Base-by-base conservation (phyloP, 2,888 invertebrate species). In the Heliconius charithonia region DNA sequence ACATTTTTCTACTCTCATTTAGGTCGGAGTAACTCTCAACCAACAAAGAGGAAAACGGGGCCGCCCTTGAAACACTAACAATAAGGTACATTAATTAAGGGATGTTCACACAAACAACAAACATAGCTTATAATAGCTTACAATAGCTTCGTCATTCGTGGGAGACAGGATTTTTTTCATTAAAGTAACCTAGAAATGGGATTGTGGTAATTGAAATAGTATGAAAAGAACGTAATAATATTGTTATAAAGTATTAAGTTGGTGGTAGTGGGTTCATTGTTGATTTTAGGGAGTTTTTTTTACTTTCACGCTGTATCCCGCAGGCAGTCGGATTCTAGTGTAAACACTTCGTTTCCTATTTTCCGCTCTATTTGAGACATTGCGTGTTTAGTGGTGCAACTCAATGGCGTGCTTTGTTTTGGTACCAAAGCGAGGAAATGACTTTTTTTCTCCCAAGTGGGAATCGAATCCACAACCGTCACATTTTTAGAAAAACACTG, bases 41-140 rank as follows among this genome's bases (percentile, higher is more conserved):
- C 19, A 70, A 70, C 70, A 70, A 51, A 27, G 51, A 70, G 45
- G 9, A 51, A 27, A 70, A 51, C 45, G 27, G 27, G 71, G 51
- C 51, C 29, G 71, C 70, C 70, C 70, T 71, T 51, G 70, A 51
- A 70, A 29, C 37, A 9, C 9, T 10, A 10, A 71, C 71, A 56
- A 71, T 51, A 1, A 25, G 4, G 22, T 37, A 45, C 27, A 71
- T 12, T 29, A 71, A 71, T 71, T 71, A 71, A 27, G 71, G 71
- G 27, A 71, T 70, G 70, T 70, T 70, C 51, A 70, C 29, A 71
- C 29, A 71, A 51, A 41, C n/a, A n/a, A 41, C n/a, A n/a, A 37
- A 41, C 37, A 3, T 41, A 51, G 51, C 51, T 51, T 51, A 51
- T 51, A 51, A 51, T 51, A 22, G 51, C 51, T 51, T 51, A 67